Evolutionary conservation across 2,113 vertebrate genomes (phyloP).

Genomic region (Gadus macrocephalus): DNA sequence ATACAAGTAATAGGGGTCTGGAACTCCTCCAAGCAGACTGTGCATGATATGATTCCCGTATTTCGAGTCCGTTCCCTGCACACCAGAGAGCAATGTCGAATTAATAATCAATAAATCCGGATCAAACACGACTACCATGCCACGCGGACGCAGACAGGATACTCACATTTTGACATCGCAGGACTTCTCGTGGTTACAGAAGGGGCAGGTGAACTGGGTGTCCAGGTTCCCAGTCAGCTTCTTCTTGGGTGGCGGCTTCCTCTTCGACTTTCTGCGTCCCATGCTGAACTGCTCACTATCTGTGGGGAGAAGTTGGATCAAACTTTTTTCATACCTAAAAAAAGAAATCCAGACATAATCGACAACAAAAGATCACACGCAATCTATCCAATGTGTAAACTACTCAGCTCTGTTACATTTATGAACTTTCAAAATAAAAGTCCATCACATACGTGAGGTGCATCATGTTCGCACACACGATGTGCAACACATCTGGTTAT

Average conservation of each 20-base stretch:
- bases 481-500: too few relatives aligned
- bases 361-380: too few relatives aligned
- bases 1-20: constrained; percentile 96
- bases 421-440: too few relatives aligned
- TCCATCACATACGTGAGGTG: too few relatives aligned
- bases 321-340: too few relatives aligned
- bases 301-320: too few relatives aligned
- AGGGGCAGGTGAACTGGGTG: constrained; percentile 89
- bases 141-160: neutral
- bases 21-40: constrained; percentile 90
- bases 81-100: neutral
- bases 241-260: constrained; percentile 90
- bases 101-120: neutral
- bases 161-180: constrained; percentile 91
- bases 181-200: constrained; percentile 92
- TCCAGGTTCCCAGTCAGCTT: constrained; percentile 88
- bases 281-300: constrained; percentile 51
- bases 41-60: constrained; percentile 91
- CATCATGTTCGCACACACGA: too few relatives aligned
- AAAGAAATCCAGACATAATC: too few relatives aligned
- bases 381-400: too few relatives aligned
- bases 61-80: constrained; percentile 88
- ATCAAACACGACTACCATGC: neutral
- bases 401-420: too few relatives aligned
- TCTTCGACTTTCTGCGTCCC: constrained; percentile 89